Percentiles rank a stretch among this genome's conserved stretches.
Conservation (phyloP, 2,888 invertebrate species). For the Eustalomyia histrio region DNA sequence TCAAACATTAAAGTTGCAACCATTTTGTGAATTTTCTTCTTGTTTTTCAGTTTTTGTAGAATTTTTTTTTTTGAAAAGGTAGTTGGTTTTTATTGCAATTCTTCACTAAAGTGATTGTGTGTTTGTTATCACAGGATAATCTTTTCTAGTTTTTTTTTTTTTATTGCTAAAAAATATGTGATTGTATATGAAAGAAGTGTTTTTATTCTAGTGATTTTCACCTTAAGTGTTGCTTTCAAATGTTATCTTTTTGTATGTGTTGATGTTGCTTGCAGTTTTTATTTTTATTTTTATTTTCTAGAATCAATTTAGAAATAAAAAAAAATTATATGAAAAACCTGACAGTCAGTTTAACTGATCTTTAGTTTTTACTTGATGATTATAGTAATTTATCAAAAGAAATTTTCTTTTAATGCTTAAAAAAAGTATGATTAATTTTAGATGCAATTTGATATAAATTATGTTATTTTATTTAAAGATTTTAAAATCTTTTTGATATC, state of each 20-base stretch:
- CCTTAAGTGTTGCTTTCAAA: slow-evolving; percentile 6
- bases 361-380: slow-evolving; percentile 1
- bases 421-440: slow-evolving; percentile 2
- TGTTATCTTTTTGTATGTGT: background rate
- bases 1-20: background rate
- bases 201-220: background rate
- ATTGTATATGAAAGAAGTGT: background rate
- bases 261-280: background rate
- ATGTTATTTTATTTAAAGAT: no score
- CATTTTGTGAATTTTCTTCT: background rate
- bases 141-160: background rate
- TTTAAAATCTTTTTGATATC: no score
- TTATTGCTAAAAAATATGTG: background rate
- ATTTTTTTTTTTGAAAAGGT: background rate
- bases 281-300: background rate
- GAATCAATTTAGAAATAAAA: background rate
- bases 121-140: slow-evolving; percentile 4
- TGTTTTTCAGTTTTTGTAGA: background rate
- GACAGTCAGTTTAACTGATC: slow-evolving; percentile 2
- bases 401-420: background rate
- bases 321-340: background rate
- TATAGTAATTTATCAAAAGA: background rate
- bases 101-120: background rate
- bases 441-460: background rate
- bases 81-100: slow-evolving; percentile 1